phyloP scores from a whole-genome alignment of 2,797 vertebrate genomes.

The Etheostoma nigrum region DNA sequence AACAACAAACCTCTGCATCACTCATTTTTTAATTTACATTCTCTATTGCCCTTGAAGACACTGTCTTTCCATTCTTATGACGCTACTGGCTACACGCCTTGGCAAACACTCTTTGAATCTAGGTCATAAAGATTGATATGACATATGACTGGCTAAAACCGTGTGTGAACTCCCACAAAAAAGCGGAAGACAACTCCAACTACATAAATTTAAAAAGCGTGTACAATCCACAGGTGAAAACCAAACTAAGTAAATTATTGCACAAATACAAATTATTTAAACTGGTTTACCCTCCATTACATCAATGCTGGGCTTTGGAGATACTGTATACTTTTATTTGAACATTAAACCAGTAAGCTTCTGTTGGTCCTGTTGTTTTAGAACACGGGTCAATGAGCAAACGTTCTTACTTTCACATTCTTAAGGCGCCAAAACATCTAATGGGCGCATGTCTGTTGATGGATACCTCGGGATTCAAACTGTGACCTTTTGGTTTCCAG shows the following conservation, averaged over 20 bases:
- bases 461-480: slow-evolving; percentile 24
- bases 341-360: slow-evolving; percentile 7
- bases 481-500: slow-evolving; percentile 48
- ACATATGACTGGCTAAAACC: slow-evolving; percentile 47
- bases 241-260: background rate
- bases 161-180: slow-evolving; percentile 36
- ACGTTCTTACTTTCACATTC: too few relatives aligned
- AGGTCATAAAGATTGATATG: slow-evolving; percentile 55
- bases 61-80: slow-evolving; percentile 9
- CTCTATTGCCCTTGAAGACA: background rate
- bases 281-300: background rate
- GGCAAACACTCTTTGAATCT: slow-evolving; percentile 28
- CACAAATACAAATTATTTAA: slow-evolving; percentile 19
- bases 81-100: background rate
- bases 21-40: background rate
- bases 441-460: slow-evolving; percentile 1
- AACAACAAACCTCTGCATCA: background rate
- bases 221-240: slow-evolving; percentile 2
- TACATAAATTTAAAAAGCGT: background rate
- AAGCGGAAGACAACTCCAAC: slow-evolving; percentile 26
- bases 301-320: slow-evolving; percentile 3
- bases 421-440: background rate
- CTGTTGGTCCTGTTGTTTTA: background rate
- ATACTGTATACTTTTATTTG: slow-evolving; percentile 27
- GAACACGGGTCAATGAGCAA: slow-evolving; percentile 8